Evolutionary conservation across 2,113 vertebrate genomes (phyloP).

Genomic region (Actinemys pallida): DNA sequence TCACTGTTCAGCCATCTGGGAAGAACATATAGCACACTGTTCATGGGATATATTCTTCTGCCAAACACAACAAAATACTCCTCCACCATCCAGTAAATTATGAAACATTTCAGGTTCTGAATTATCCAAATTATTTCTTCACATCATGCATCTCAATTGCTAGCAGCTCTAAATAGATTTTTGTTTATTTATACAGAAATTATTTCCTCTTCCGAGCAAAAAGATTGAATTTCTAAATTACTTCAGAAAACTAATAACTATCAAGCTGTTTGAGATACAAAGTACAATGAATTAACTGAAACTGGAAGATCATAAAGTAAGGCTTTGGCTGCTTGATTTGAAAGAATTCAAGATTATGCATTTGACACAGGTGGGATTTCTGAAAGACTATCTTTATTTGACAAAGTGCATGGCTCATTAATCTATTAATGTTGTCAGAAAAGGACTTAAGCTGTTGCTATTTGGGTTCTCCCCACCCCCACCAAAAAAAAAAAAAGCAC

Average conservation of each 20-base stretch:
- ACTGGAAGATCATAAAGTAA: not conserved
- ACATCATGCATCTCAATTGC: not conserved
- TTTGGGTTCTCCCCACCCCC: not conserved
- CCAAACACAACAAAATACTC: not conserved
- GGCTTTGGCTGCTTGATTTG: not conserved
- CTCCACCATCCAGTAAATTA: not conserved
- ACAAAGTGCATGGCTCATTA: not conserved
- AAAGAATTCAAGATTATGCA: not conserved
- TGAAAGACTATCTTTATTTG: slow-evolving; percentile 6
- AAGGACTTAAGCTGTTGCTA: not conserved
- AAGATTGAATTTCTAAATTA: slow-evolving; percentile 46
- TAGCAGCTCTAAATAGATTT: not conserved
- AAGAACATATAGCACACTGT: not conserved
- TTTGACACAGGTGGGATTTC: not conserved
- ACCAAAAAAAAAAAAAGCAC: not conserved
- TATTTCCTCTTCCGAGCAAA: slow-evolving; percentile 15
- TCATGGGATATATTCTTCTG: not conserved
- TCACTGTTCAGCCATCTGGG: not conserved
- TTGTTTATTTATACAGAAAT: slow-evolving; percentile 16
- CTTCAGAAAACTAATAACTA: slow-evolving; percentile 34
- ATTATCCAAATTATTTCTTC: not conserved
- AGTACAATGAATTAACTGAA: slow-evolving; percentile 46
- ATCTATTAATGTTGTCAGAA: slow-evolving; percentile 9
- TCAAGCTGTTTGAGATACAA: not conserved
- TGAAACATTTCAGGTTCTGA: not conserved